Base-by-base conservation (phyloP, 92 coral and sea anemone species). In the Epizoanthus stellaris region DNA sequence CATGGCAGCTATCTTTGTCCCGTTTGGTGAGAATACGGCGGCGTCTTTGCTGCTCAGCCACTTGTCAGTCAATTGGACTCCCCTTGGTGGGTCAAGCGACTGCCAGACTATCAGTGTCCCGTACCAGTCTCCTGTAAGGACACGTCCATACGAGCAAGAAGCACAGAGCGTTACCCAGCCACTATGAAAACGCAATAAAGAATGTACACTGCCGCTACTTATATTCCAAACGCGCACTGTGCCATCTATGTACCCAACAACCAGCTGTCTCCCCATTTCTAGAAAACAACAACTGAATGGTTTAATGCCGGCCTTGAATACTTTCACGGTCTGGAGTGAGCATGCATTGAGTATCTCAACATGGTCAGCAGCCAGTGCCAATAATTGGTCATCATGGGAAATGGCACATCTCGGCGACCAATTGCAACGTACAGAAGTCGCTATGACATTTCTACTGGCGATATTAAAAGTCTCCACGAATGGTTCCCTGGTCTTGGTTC, bases 391-490 rank as follows among this genome's bases (percentile, higher is more conserved):
- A 19, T 60, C 13, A 6, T 16, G 23, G 65, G 65, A 60, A 60
- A 60, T 60, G 23, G 65, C 65, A 60, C 65, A 60, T 19, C 65
- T 60, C 23, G 65, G 20, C 17, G 65, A 60, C 65, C 65, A 60
- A 16, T 60, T 60, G 20, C 23, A 16, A 19, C 65, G 65, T 16
- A 60, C 23, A 60, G 23, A 16, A 17, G 65, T 60, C 0, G 23
- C 65, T 60, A 16, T 3, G 23, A 19, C 0, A 19, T 60, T 60
- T 16, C 63, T 58, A 11, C 20, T 60, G 65, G 5, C 5, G 65
- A 60, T 4, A 60, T 60, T 60, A n/a, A 16, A 60, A 5, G 23
- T 16, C 23, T 17, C 23, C 23, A 60, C 65, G 23, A 60, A 60
- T 19, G 65, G 65, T 17, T 60, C 23, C 65, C 65, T 60, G 65